These are phyloP conservation scores for Riparia riparia DNA, from an alignment of 2,113 vertebrate genomes.

Conservation along the genomic window DNA sequence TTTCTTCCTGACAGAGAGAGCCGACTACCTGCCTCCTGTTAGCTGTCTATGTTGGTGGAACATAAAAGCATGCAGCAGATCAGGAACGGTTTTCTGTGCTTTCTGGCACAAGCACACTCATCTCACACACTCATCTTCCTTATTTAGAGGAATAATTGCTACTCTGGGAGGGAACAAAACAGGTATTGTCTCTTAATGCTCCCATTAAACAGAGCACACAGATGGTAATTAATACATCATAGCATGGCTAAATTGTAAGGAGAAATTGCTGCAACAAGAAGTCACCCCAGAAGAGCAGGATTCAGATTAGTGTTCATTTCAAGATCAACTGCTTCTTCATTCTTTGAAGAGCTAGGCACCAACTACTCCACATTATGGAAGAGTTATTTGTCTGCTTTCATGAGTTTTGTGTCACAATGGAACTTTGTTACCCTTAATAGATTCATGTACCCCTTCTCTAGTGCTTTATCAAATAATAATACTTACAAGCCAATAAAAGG, in stretches of 20 bases:
- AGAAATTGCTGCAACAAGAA: not conserved
- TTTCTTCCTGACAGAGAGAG: not conserved
- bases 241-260: not conserved
- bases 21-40: not conserved
- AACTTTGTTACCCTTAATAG: conserved; percentile 67
- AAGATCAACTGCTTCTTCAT: not conserved
- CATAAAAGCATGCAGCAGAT: not conserved
- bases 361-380: conserved; percentile 26
- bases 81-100: not conserved
- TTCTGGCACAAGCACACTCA: not conserved
- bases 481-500: conserved; percentile 40
- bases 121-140: not conserved
- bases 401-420: conserved; percentile 40
- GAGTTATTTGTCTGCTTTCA: conserved; percentile 53
- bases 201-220: conserved; percentile 10
- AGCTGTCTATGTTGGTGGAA: not conserved
- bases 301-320: not conserved
- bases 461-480: conserved; percentile 68
- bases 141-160: conserved; percentile 20
- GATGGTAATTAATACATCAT: conserved; percentile 52
- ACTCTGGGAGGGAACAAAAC: not conserved
- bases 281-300: not conserved
- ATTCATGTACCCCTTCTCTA: conserved; percentile 59
- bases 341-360: conserved; percentile 24
- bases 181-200: conserved; percentile 27